These are phyloP conservation scores for Sphaeridia pumilis DNA, from an alignment of 2,888 invertebrate genomes.

Conservation along the genomic window DNA sequence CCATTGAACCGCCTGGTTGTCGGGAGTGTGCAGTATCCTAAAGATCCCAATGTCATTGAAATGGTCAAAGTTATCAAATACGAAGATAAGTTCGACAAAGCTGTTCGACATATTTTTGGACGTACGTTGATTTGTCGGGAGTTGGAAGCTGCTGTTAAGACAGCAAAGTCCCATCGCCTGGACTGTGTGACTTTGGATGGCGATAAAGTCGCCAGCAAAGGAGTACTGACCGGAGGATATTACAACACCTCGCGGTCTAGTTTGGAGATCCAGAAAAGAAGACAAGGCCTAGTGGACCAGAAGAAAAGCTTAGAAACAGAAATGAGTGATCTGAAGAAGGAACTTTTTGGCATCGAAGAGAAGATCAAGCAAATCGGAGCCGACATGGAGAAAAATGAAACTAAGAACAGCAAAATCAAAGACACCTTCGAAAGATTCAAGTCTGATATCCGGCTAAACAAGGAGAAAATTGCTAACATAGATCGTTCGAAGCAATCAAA, in stretches of 20 bases:
- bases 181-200: conserved; percentile 99
- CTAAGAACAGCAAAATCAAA: conserved; percentile 93
- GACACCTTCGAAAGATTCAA: conserved; percentile 94
- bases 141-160: conserved; percentile 87
- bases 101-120: conserved; percentile 92
- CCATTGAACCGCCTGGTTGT: conserved; percentile 85
- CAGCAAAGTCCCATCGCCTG: conserved; percentile 88
- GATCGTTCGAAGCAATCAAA: conserved; percentile 84
- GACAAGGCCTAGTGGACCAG: conserved; percentile 27
- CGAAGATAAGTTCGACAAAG: conserved; percentile 75
- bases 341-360: conserved; percentile 66
- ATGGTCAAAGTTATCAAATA: conserved; percentile 70
- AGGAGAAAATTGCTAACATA: conserved; percentile 81
- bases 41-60: conserved; percentile 80
- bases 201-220: conserved; percentile 54
- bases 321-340: conserved; percentile 58
- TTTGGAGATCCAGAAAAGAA: conserved; percentile 74
- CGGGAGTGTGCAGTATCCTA: conserved; percentile 54
- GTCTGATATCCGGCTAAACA: conserved; percentile 87
- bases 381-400: conserved; percentile 95
- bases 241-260: conserved; percentile 91
- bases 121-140: conserved; percentile 96
- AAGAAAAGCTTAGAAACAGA: conserved; percentile 57
- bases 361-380: conserved; percentile 80
- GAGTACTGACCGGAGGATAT: conserved; percentile 53